These are phyloP conservation scores for Heliconius ismenius DNA, from an alignment of 2,888 invertebrate genomes.

Conservation along the genomic window DNA sequence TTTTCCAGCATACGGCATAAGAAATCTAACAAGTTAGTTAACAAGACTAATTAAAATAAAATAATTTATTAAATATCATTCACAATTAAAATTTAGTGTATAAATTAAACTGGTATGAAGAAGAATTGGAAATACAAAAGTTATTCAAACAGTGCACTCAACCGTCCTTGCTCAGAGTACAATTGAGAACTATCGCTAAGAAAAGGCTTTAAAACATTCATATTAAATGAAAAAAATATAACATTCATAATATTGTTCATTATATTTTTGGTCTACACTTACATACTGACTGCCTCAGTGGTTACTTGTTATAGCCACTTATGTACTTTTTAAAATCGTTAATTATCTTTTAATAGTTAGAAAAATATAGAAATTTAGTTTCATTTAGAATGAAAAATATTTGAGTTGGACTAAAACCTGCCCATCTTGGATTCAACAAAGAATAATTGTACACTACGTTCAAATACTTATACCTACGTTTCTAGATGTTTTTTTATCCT, in stretches of 20 bases:
- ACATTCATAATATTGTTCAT: neutral
- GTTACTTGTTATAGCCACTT: too few species aligned
- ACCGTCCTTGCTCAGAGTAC: constrained; percentile 43
- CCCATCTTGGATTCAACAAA: neutral
- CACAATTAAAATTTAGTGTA: neutral
- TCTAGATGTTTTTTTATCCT: too few species aligned
- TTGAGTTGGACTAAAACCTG: neutral
- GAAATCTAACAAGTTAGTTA: too few species aligned
- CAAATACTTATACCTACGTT: too few species aligned
- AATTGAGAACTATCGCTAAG: constrained; percentile 43
- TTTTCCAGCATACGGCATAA: too few species aligned
- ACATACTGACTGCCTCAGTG: too few species aligned
- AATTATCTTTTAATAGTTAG: too few species aligned
- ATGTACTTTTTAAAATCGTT: too few species aligned
- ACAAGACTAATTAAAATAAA: too few species aligned
- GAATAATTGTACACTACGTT: neutral
- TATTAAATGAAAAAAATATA: neutral
- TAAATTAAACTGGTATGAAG: constrained; percentile 13
- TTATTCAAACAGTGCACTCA: constrained; percentile 48
- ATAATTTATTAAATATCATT: neutral
- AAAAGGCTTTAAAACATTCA: constrained; percentile 32
- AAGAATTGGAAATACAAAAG: constrained; percentile 47
- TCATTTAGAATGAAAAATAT: too few species aligned
- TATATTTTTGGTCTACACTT: too few species aligned
- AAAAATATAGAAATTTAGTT: too few species aligned